Evolutionary conservation across 2,888 invertebrate species (phyloP), one percentile per base, ranked within the genome.

Genomic region (Leuctra nigra): DNA sequence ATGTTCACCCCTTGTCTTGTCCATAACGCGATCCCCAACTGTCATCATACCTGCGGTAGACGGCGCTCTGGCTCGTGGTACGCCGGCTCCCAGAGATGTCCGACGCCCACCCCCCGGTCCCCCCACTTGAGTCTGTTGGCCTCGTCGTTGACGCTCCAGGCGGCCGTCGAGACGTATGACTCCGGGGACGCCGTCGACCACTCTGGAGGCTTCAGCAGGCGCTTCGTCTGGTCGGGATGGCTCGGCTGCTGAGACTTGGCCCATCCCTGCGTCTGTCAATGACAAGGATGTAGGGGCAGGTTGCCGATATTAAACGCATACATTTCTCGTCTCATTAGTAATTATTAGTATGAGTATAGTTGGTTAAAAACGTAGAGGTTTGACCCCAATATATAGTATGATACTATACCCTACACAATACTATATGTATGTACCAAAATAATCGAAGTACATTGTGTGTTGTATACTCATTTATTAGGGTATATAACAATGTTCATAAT

Each of bases 71-170:
- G 75, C 4, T 73, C 73, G 20, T 75, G 75, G 22, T 72, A 67
- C 9, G 73, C 69, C 1, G 82, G 80, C 63, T 83, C 83, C 84
- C 84, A 86, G 33, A 84, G 77, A 56, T 82, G 79, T 13, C 82
- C 83, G 1, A 82, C 81, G 44, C 82, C 82, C 25, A 83, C 80
- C 1, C 82, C 83, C 57, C 82, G 77, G 69, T 86, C 87, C 9
- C 84, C 84, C 88, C 88, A 89, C 62, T 84, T 82, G 1, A 80
- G 80, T 2, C 87, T 75, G 13, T 53, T 52, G 14, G 59, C 61
- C 11, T 63, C 63, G 25, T 85, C 85, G 64, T 11, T 20, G 18
- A 11, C 11, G 18, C 18, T 11, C 4, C 41, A 22, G 2, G 25
- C 14, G 35, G 50, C 18, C 18, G 55, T 38, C 2, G 53, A 55